Evolutionary conservation across 2,888 invertebrate species (phyloP).

Genomic region (Mythimna lalbum): DNA sequence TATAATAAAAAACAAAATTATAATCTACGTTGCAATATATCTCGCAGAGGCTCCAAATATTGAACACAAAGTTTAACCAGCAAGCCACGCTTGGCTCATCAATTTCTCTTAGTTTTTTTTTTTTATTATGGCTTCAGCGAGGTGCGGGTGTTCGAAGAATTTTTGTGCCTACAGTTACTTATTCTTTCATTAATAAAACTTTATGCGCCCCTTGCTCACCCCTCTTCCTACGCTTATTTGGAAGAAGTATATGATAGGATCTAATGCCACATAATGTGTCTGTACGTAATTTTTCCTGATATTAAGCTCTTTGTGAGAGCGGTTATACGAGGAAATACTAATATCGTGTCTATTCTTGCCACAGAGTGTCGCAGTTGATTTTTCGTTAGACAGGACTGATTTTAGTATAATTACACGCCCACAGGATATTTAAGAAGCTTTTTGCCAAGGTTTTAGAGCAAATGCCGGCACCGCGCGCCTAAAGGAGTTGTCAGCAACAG

Average conservation of each 20-base stretch:
- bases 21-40: slow-evolving; percentile 43
- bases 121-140: slow-evolving; percentile 80
- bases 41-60: slow-evolving; percentile 60
- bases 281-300: slow-evolving; percentile 19
- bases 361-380: neutral
- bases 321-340: neutral
- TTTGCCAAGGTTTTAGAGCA: no score
- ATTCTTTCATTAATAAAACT: slow-evolving; percentile 87
- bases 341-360: neutral
- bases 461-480: no score
- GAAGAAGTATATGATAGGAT: slow-evolving; percentile 46
- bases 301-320: neutral
- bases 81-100: slow-evolving; percentile 76
- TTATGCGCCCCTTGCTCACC: slow-evolving; percentile 74
- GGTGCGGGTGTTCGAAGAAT: slow-evolving; percentile 77
- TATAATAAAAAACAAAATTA: neutral
- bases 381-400: neutral
- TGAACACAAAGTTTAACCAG: slow-evolving; percentile 65
- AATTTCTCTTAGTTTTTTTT: slow-evolving; percentile 78
- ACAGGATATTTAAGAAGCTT: neutral
- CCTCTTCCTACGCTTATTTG: slow-evolving; percentile 71
- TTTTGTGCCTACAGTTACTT: slow-evolving; percentile 77
- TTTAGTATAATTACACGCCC: neutral
- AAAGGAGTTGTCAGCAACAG: no score
- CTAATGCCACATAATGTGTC: slow-evolving; percentile 35